phyloP scores from a whole-genome alignment of 2,797 vertebrate species.

The Heterohyrax brucei region DNA sequence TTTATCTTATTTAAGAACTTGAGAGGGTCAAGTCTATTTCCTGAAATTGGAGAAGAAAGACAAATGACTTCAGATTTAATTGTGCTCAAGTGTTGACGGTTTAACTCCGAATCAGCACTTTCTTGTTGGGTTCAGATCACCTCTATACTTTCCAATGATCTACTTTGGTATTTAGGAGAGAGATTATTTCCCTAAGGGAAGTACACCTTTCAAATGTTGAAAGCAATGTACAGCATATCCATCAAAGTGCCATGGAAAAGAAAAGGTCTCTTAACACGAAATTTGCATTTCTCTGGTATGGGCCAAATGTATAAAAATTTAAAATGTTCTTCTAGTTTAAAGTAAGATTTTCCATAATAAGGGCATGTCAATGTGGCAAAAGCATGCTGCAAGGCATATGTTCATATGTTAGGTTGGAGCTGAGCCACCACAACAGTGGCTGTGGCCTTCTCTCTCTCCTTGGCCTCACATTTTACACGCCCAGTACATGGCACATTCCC shows the following conservation, averaged over 20 bases:
- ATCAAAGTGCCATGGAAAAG: neutral
- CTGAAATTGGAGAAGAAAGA: conserved; percentile 31
- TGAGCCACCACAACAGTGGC: neutral
- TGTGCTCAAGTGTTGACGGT: neutral
- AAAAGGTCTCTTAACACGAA: neutral
- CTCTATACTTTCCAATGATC: neutral
- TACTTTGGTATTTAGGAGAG: neutral
- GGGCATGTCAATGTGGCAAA: conserved; percentile 15
- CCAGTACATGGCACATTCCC: conserved; percentile 42
- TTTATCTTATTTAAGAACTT: conserved; percentile 60
- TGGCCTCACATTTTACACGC: conserved; percentile 73
- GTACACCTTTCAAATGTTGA: neutral
- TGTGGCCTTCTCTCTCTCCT: conserved; percentile 65
- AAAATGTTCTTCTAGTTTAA: neutral
- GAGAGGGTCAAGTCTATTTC: neutral
- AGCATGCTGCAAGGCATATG: conserved; percentile 47
- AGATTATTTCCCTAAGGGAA: neutral
- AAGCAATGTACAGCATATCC: neutral
- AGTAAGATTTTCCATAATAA: conserved; percentile 51
- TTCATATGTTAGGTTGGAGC: conserved; percentile 53
- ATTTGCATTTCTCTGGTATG: neutral
- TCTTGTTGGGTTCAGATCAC: neutral
- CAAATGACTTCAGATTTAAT: conserved; percentile 6
- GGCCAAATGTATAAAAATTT: neutral
- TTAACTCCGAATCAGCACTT: neutral